Conservation (phyloP, 2,888 invertebrate species). For the Diplazon laetatorius region DNA sequence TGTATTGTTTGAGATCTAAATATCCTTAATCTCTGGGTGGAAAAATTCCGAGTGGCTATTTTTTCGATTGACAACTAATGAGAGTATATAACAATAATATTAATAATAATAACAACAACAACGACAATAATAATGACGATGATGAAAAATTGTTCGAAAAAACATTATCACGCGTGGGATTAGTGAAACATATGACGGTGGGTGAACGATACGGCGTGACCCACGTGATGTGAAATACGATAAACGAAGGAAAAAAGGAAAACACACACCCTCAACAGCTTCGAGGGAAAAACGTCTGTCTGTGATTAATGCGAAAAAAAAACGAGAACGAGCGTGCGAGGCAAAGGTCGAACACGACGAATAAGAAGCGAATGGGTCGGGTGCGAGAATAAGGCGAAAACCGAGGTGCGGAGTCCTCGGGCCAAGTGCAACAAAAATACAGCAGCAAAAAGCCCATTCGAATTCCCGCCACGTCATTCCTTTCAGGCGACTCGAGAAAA, state of each 20-base stretch:
- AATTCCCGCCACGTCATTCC: constrained; percentile 34
- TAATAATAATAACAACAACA: no score
- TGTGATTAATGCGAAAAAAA: constrained; percentile 30
- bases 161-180: neutral
- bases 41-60: no score
- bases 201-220: neutral
- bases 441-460: constrained; percentile 14
- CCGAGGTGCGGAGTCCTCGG: neutral
- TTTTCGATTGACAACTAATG: no score
- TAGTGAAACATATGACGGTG: neutral
- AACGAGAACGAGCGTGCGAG: constrained; percentile 16
- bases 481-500: constrained; percentile 15
- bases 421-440: neutral
- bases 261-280: neutral
- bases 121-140: no score
- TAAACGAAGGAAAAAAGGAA: no score
- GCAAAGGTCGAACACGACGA: neutral
- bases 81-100: no score
- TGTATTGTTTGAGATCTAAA: no score
- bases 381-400: no score
- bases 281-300: neutral
- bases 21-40: no score
- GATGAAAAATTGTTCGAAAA: neutral
- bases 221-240: neutral
- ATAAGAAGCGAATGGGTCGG: neutral